Evolutionary conservation across 2,888 invertebrate genomes (phyloP).

Genomic region (Pachycephus smyrnensis): DNA sequence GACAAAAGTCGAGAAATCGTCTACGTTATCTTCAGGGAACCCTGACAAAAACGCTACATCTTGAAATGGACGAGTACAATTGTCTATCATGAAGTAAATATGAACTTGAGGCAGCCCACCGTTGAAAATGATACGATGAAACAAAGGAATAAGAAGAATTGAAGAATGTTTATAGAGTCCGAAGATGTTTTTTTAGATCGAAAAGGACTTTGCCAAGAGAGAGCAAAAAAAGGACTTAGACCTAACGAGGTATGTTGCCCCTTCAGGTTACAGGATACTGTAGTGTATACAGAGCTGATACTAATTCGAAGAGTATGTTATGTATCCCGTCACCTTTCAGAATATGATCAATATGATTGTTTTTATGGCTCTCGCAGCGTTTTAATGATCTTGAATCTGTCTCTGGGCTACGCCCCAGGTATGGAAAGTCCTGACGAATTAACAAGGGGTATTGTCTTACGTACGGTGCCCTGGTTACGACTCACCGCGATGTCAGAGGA

Average conservation of each 20-base stretch:
- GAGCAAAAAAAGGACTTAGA: too few species aligned
- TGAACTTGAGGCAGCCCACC: neutral
- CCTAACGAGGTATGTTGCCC: too few species aligned
- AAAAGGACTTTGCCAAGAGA: too few species aligned
- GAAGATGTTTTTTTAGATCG: neutral
- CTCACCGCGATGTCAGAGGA: neutral
- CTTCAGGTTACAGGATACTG: neutral
- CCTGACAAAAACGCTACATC: neutral
- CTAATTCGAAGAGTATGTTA: neutral
- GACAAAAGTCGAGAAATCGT: too few species aligned
- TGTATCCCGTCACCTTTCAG: neutral
- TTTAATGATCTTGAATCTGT: neutral
- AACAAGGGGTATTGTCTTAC: neutral
- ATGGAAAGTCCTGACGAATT: neutral
- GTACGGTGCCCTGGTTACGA: neutral
- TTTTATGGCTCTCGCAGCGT: neutral
- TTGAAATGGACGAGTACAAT: neutral
- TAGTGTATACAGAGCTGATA: neutral
- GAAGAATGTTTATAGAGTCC: neutral
- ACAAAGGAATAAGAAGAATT: neutral
- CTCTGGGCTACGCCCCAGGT: neutral
- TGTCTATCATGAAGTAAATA: neutral
- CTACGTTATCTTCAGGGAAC: too few species aligned
- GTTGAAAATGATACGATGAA: neutral
- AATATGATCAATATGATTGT: neutral